phyloP scores from a whole-genome alignment of 1,140 invertebrate species.

The Penaeus vannamei region DNA sequence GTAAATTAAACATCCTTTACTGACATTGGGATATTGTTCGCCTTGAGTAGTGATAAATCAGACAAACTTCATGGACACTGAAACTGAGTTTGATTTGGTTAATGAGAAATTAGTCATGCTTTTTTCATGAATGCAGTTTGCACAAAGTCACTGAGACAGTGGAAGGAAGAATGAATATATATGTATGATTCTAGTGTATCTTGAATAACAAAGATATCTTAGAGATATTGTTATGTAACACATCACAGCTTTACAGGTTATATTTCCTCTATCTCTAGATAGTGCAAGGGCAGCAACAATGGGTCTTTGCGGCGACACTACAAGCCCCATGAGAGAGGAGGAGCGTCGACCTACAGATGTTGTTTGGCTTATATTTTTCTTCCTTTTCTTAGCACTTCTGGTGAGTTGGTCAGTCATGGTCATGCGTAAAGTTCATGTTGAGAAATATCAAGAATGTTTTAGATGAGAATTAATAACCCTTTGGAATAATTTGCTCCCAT shows the following conservation, averaged over 20 bases:
- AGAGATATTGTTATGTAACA: not conserved
- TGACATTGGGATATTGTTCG: too few relatives aligned
- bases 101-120: too few relatives aligned
- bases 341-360: slow-evolving; percentile 56
- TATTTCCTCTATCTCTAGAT: not conserved
- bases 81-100: too few relatives aligned
- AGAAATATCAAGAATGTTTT: not conserved
- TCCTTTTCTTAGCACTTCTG: slow-evolving; percentile 55
- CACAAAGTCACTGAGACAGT: too few relatives aligned
- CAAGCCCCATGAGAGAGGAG: slow-evolving; percentile 40
- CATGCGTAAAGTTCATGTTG: not conserved
- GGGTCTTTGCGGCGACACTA: slow-evolving; percentile 53
- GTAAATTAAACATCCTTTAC: too few relatives aligned
- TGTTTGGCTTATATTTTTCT: slow-evolving; percentile 49
- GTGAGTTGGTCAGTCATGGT: slow-evolving; percentile 9
- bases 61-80: too few relatives aligned
- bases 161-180: not conserved
- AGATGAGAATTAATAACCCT: too few relatives aligned
- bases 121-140: too few relatives aligned
- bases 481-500: too few relatives aligned
- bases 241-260: not conserved
- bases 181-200: not conserved
- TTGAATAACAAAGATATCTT: not conserved
- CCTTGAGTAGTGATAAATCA: too few relatives aligned
- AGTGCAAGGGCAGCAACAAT: slow-evolving; percentile 6